Base-by-base conservation (phyloP, 2,113 vertebrate genomes). In the Zeus faber region DNA sequence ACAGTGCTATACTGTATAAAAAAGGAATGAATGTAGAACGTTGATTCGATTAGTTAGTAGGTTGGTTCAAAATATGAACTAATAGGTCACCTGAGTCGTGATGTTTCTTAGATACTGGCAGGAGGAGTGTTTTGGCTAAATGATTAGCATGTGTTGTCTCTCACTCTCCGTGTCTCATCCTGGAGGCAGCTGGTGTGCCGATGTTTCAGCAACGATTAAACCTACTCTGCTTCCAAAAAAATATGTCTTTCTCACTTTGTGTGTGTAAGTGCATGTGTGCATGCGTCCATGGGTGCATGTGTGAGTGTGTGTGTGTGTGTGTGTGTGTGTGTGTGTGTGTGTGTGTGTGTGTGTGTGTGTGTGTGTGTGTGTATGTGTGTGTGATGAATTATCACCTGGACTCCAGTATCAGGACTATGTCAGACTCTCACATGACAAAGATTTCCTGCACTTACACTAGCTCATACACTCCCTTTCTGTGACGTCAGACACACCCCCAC, bases 201-300 rank as follows among this genome's bases (percentile, higher is more conserved):
- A 77, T 59, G 68, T 82, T 85, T 85, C 60, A 67, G 71, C 72
- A 76, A 77, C 70, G 67, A 85, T 83, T 87, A 85, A 86, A 84
- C 70, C 60, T 65, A 33, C 55, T 80, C 74, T 80, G 65, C 74
- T 73, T 37, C 48, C 54, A 53, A 49, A 66, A 67, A 71, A 59
- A 70, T 60, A 59, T 58, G 64, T 71, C 57, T 75, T 67, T 55
- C 59, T 65, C 54, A 50, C 13, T 51, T 31, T 51, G 59, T 61
- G 63, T 67, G 40, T 22, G 18, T 20, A 16, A 10, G 31, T 33
- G 31, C 13, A 13, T 33, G 31, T 33, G 16, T 43, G 16, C 7
- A 17, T 43, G n/a, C 4, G n/a, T 43, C 2, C 8, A 17, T 46
- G 21, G 2, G 44, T 46, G 18, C 24, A 22, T 46, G 44, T 33